A percentile compares a stretch with the other conserved stretches of the same genome.
These are phyloP conservation scores for Stichodactyla helianthus DNA, from an alignment of 64 coral and sea anemone species.

Conservation along the genomic window DNA sequence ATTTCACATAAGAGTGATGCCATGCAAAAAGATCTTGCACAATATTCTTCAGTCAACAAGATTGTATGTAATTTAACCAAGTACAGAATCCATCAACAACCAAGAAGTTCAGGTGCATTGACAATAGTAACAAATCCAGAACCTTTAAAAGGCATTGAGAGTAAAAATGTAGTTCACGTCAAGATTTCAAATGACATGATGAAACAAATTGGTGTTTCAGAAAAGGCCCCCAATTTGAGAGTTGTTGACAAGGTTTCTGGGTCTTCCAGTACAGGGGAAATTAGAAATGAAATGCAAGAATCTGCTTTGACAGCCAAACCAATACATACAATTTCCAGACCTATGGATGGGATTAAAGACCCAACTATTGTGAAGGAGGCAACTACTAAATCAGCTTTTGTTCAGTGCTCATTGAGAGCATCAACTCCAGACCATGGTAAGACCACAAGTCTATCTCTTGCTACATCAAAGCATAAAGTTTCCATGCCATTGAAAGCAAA, in stretches of 20 bases:
- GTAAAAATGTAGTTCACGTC: slow-evolving; percentile 55
- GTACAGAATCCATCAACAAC: not conserved
- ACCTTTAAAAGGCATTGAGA: slow-evolving; percentile 42
- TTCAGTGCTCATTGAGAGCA: not conserved
- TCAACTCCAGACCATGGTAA: not conserved
- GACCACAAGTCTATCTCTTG: not conserved
- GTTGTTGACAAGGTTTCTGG: not conserved
- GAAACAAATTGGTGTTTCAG: slow-evolving; percentile 4
- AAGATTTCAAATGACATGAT: slow-evolving; percentile 52
- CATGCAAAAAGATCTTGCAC: not conserved
- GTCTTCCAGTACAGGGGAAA: not conserved
- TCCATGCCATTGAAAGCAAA: not conserved
- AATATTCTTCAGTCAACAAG: not conserved
- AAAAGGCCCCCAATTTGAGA: not conserved
- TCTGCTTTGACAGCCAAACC: not conserved
- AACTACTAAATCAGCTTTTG: not conserved
- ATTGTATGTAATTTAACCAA: slow-evolving; percentile 5
- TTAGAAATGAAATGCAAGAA: not conserved
- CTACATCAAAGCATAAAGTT: not conserved
- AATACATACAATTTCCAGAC: not conserved
- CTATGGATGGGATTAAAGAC: not conserved
- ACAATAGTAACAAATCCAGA: slow-evolving; percentile 5
- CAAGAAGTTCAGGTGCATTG: not conserved
- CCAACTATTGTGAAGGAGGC: not conserved
- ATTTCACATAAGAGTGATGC: not conserved